Evolutionary conservation across 2,797 vertebrate species (phyloP), one percentile per base, ranked within the genome.

Genomic region (Lacerta viridis): DNA sequence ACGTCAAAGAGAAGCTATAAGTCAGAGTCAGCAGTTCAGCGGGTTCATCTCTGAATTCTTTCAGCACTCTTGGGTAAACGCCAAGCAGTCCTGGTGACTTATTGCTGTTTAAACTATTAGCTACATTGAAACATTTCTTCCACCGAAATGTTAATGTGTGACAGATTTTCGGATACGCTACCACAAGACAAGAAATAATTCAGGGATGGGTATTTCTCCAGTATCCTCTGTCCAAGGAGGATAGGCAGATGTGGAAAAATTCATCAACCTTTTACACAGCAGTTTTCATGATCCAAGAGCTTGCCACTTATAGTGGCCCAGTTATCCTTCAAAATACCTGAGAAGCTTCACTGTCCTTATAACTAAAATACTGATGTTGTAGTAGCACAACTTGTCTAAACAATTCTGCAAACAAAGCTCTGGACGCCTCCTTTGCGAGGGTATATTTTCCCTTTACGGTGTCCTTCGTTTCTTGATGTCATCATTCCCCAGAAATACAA

Each of bases 41-140:
- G 29, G 46, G 75, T 69, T 79, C 66, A 27, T 50, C 27, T 23
- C 50, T 79, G 29, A 69, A 80, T 80, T 71, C 77, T 55, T 87
- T 80, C 77, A 33, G 18, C 4, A 41, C 15, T 80, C 66, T 80
- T 87, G 66, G 85, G 33, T 61, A 17, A 59, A 41, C 61, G 85
- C 77, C 85, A 71, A 72, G 46, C 36, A 80, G 85, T 59, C 66
- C 66, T 61, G 33, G 68, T 87, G 85, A 80, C 46, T 80, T 80
- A 87, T 71, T 80, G 46, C 66, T 79, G 33, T 72, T 87, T 87
- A 80, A 80, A 59, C 66, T 80, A 87, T 87, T 59, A 80, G 46
- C 46, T 41, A 29, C 66, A 80, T 80, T 72, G 77, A 72, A 41
- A 61, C n/a, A 20, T 29, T 74, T 41, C 13, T 41, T 50, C 68